Percentiles rank a stretch among this genome's conserved stretches.
These are phyloP conservation scores for Leuctra nigra DNA, from an alignment of 2,888 invertebrate genomes.

Conservation along the genomic window DNA sequence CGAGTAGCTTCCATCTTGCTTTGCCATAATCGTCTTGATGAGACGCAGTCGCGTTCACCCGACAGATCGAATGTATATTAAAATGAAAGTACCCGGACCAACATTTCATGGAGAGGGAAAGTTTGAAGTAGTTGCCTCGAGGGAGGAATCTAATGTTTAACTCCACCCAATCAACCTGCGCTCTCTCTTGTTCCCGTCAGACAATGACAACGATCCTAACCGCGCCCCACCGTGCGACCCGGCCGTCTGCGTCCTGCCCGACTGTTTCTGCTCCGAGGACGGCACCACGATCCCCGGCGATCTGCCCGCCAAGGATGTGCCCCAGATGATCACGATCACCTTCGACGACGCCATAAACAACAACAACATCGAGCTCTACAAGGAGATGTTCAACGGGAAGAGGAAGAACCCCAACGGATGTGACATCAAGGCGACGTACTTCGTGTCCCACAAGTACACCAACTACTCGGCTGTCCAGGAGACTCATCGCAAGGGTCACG, in stretches of 20 bases:
- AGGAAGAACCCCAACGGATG: constrained; percentile 91
- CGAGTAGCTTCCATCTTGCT: neutral
- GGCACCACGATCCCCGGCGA: constrained; percentile 83
- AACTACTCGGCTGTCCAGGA: constrained; percentile 92
- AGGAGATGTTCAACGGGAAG: constrained; percentile 83
- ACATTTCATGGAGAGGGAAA: constrained; percentile 17
- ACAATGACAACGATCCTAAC: constrained; percentile 90
- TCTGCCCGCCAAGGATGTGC: constrained; percentile 74
- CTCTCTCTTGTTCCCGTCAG: constrained; percentile 44
- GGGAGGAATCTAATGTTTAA: neutral
- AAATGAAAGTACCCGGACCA: constrained; percentile 17
- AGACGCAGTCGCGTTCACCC: no score
- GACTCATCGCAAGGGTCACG: constrained; percentile 85
- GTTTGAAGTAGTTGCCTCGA: constrained; percentile 7
- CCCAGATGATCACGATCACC: constrained; percentile 91
- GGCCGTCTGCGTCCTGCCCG: constrained; percentile 77
- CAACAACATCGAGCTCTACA: constrained; percentile 90
- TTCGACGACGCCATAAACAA: constrained; percentile 94
- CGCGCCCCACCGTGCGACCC: constrained; percentile 86
- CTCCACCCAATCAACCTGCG: constrained; percentile 11
- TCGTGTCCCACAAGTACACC: constrained; percentile 88
- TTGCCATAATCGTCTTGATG: neutral
- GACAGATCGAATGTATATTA: no score
- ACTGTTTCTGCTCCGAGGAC: constrained; percentile 92
- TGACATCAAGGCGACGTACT: constrained; percentile 87